Evolutionary conservation across 2,888 invertebrate species (phyloP).

Genomic region (Troides helena): DNA sequence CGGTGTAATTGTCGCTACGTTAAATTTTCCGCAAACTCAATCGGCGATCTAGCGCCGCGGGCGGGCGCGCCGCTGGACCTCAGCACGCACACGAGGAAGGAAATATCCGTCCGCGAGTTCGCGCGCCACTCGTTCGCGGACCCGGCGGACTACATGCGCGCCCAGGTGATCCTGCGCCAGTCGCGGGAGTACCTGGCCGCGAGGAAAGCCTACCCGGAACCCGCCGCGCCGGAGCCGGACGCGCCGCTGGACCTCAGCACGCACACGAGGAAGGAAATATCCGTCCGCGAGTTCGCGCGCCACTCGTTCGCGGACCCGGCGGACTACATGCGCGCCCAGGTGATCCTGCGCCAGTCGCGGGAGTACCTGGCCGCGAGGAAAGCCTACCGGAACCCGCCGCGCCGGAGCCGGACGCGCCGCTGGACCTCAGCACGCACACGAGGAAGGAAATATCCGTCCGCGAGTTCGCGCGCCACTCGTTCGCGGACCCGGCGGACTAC

Average conservation of each 20-base stretch:
- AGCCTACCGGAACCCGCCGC: no score
- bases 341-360: slow-evolving; percentile 74
- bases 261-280: slow-evolving; percentile 67
- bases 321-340: slow-evolving; percentile 73
- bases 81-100: slow-evolving; percentile 79
- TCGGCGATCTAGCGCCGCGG: slow-evolving; percentile 40
- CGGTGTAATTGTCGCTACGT: slow-evolving; percentile 7
- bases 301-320: slow-evolving; percentile 74
- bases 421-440: no score
- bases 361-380: slow-evolving; percentile 76
- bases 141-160: slow-evolving; percentile 73
- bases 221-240: slow-evolving; percentile 73
- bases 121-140: slow-evolving; percentile 75
- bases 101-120: slow-evolving; percentile 74
- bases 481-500: no score
- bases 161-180: slow-evolving; percentile 72
- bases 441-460: no score
- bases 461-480: no score
- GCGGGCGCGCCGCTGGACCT: slow-evolving; percentile 90
- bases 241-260: slow-evolving; percentile 90
- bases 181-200: slow-evolving; percentile 76
- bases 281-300: slow-evolving; percentile 74
- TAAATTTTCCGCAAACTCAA: slow-evolving; percentile 39
- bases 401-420: no score
- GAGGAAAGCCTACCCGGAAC: slow-evolving; percentile 74